Percentiles rank a stretch among this genome's conserved stretches.
Conservation (phyloP, 2,888 invertebrate species). For the Fragum fragum region DNA sequence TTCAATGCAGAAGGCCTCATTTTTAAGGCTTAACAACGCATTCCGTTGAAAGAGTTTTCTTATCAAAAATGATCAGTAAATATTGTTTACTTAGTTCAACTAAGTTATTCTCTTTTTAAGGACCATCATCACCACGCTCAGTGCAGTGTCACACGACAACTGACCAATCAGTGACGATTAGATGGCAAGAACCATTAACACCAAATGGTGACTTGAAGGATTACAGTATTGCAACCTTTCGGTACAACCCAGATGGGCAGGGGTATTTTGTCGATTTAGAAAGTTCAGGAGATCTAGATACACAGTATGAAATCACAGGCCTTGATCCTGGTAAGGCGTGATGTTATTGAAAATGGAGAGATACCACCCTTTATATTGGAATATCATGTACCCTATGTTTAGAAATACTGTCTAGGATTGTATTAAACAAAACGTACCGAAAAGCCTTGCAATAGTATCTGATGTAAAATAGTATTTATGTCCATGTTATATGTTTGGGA, state of each 20-base stretch:
- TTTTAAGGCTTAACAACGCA: no score
- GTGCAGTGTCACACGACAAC: constrained; percentile 4
- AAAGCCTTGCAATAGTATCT: no score
- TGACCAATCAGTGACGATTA: neutral
- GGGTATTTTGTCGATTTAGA: no score
- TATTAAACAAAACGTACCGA: no score
- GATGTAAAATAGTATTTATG: no score
- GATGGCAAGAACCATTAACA: neutral
- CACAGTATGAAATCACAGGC: neutral
- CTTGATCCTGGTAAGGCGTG: neutral
- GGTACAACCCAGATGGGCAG: neutral
- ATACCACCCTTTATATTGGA: no score
- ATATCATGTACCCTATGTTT: no score
- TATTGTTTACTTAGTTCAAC: no score
- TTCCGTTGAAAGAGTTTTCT: no score
- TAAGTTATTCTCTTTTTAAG: neutral
- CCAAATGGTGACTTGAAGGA: constrained; percentile 7
- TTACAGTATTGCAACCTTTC: neutral
- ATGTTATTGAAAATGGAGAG: neutral
- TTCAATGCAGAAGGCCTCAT: no score
- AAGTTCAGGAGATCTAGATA: neutral
- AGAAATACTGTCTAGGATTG: no score
- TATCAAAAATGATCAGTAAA: neutral
- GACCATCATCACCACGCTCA: neutral
- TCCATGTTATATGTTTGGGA: no score